Base-by-base conservation (phyloP, 2,888 invertebrate genomes). In the Tholera decimalis region DNA sequence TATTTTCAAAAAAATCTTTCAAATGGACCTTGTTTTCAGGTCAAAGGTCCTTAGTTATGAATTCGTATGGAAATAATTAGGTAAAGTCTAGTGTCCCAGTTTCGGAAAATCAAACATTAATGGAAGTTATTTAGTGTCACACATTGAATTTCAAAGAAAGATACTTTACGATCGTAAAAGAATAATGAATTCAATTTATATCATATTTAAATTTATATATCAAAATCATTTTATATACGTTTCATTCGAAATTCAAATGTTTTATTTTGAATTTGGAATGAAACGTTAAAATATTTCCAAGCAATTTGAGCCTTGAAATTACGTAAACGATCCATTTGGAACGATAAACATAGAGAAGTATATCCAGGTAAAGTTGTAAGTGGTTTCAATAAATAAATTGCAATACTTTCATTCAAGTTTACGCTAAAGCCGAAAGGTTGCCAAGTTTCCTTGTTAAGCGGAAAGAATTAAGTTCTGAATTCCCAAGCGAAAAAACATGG, bases 371-470 rank as follows among this genome's bases (percentile, higher is more conserved):
- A 72, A 57, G 51, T 69, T 68, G 22, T 46, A 30, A 70, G 22
- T 47, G 70, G 55, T 37, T 50, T 51, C 30, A 61, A 68, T 74
- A 80, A 70, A 74, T 67, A 81, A 82, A 83, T 78, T 81, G 73
- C 77, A 79, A 73, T 75, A 57, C 77, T 83, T 82, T 86, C 82
- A 85, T 86, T 86, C 81, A 82, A 84, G 74, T 82, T 76, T 55
- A 72, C 56, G 57, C 56, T 71, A 76, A 80, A 79, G 66, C 47
- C 50, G 43, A 78, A 78, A 60, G 71, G 60, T 77, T 75, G 61
- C 68, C 28, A 85, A 86, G 78, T 86, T 84, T 73, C 39, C 80
- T 85, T 84, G 82, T 85, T 83, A 80, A 71, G 65, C 59, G 59
- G 64, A 77, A 82, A 79, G 78, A 85, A 83, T 81, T 77, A 79